Evolutionary conservation across 2,113 vertebrate species (phyloP), one percentile per base, ranked within the genome.

Genomic region (Channa argus): DNA sequence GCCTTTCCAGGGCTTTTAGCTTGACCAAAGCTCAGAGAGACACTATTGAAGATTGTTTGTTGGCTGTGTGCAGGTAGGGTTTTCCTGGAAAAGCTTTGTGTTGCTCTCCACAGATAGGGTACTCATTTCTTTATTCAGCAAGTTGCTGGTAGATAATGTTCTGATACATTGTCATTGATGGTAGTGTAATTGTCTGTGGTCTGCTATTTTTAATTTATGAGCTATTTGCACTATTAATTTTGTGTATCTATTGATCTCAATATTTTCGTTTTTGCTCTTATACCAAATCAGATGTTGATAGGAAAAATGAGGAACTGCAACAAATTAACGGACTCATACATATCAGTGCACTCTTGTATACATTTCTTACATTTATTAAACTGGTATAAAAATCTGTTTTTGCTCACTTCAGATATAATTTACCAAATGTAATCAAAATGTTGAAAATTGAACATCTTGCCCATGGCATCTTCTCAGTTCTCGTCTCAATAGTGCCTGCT

Each of bases 11-110:
- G 56, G 95, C 95, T 80, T 94, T 95, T 56, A 97, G 96, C 52
- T 94, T 99, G 76, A 99, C 97, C 80, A 98, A 97, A 86, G 97
- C 96, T 70, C 97, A 99, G 85, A 93, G 95, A 68, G 96, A 97
- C 80, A 95, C 96, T 37, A 97, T 96, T 63, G 97, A 98, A 82
- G 95, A 96, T 15, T 98, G 97, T 87, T 87, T 99, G 70, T 92
- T 97, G 37, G 95, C 96, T 41, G 91, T 98, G 52, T 98, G 97
- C 83, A 90, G 92, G 94, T 94, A 79, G 2, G 33, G 38, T 37
- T 38, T n/a, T 8, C 37, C 24, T 24, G 24, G 24, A 24, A 24
- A 24, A 24, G 24, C 24, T 24, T 24, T 24, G 24, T 24, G 24
- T 24, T 24, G 24, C 24, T 24, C 24, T 24, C 24, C 24, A 24